Evolutionary conservation across 1,140 invertebrate genomes (phyloP).

Genomic region (Sweltsa coloradensis): DNA sequence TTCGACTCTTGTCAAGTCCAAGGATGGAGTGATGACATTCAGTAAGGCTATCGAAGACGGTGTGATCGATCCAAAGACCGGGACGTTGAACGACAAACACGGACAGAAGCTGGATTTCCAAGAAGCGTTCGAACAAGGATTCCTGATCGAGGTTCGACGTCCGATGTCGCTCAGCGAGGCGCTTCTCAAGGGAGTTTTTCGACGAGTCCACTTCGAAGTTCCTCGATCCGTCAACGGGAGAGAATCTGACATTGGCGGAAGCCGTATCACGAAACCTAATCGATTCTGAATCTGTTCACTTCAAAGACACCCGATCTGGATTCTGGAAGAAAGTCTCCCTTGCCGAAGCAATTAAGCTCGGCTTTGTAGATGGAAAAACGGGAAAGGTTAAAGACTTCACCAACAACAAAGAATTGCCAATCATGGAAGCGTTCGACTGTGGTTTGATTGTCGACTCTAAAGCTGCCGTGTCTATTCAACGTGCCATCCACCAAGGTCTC

Average conservation of each 20-base stretch:
- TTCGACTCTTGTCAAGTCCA: slow-evolving; percentile 58
- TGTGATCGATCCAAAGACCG: slow-evolving; percentile 62
- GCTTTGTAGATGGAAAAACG: slow-evolving; percentile 59
- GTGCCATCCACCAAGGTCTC: slow-evolving; percentile 73
- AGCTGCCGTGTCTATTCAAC: slow-evolving; percentile 70
- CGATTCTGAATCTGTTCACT: slow-evolving; percentile 68
- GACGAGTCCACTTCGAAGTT: slow-evolving; percentile 48
- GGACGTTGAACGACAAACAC: slow-evolving; percentile 39
- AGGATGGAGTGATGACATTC: slow-evolving; percentile 62
- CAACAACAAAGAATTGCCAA: slow-evolving; percentile 50
- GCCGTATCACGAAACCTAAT: slow-evolving; percentile 61
- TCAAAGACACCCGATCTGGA: slow-evolving; percentile 66
- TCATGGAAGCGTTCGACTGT: slow-evolving; percentile 67
- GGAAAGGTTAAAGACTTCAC: slow-evolving; percentile 55
- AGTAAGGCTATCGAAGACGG: slow-evolving; percentile 66
- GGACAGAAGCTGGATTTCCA: slow-evolving; percentile 63
- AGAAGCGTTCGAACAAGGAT: slow-evolving; percentile 74
- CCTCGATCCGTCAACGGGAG: slow-evolving; percentile 63
- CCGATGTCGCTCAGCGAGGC: slow-evolving; percentile 76
- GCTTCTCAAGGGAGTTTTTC: slow-evolving; percentile 67
- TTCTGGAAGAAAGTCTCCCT: slow-evolving; percentile 62
- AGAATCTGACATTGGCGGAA: slow-evolving; percentile 58
- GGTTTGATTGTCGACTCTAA: slow-evolving; percentile 69
- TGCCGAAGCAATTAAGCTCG: slow-evolving; percentile 57
- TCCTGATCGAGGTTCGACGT: slow-evolving; percentile 64